A percentile compares a stretch with the other conserved stretches of the same genome.
These are phyloP conservation scores for Ormyrus rosae DNA, from an alignment of 2,888 invertebrate genomes.

Conservation along the genomic window DNA sequence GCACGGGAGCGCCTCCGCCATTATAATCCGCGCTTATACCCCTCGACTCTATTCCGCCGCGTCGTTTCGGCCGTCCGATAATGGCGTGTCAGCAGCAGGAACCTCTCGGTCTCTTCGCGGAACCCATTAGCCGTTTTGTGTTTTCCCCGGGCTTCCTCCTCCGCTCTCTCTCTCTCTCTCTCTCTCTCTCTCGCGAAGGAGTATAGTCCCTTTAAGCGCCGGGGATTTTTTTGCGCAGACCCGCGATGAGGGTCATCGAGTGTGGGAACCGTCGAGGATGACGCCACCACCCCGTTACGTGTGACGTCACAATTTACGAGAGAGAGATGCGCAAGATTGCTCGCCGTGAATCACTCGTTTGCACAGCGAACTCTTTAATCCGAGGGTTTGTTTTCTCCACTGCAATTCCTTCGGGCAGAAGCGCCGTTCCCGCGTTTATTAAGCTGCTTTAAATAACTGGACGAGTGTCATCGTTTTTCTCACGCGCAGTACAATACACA, in stretches of 20 bases:
- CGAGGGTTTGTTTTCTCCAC: too few relatives aligned
- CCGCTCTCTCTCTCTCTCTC: too few relatives aligned
- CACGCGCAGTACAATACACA: too few relatives aligned
- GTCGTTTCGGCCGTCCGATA: slow-evolving; percentile 13
- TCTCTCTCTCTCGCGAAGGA: too few relatives aligned
- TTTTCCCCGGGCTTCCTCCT: slow-evolving; percentile 16
- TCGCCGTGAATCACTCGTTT: slow-evolving; percentile 37
- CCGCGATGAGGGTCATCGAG: slow-evolving; percentile 33
- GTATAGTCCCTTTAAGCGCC: background rate
- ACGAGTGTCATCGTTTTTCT: too few relatives aligned
- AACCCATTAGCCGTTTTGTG: slow-evolving; percentile 48
- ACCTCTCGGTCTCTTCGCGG: slow-evolving; percentile 36
- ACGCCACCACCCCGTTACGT: slow-evolving; percentile 31
- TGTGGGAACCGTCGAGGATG: slow-evolving; percentile 39
- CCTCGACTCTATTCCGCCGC: slow-evolving; percentile 12
- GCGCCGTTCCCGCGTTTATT: too few relatives aligned
- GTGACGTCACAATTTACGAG: slow-evolving; percentile 33
- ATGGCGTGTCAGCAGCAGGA: slow-evolving; percentile 41
- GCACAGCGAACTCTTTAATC: background rate
- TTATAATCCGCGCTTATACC: background rate
- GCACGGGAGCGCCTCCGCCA: background rate
- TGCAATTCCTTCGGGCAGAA: too few relatives aligned
- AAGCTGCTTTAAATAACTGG: too few relatives aligned
- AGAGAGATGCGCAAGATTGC: background rate
- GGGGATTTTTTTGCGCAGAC: background rate